Evolutionary conservation across 2,888 invertebrate genomes (phyloP), one percentile per base, ranked within the genome.

Genomic region (Leptinotarsa tumamoca): DNA sequence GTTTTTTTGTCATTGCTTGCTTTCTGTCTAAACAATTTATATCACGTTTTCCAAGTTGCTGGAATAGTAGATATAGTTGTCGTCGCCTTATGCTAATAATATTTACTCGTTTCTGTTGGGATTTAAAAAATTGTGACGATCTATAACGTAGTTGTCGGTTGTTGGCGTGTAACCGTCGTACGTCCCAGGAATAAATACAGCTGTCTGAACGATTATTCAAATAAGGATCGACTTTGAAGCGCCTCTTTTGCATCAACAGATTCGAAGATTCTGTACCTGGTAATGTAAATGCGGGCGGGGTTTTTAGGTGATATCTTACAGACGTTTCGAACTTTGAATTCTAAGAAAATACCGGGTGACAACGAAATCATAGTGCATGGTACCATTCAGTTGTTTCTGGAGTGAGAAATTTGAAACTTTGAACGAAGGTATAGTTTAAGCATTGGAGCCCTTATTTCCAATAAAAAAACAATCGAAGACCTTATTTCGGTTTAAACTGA

Each of bases 191-290:
- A 68, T 68, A 68, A 54, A 68, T 54, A 68, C 68, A 68, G 54
- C 68, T 68, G 68, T n/a, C 68, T n/a, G 27, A 54, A 54, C 51
- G 68, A 54, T 68, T 68, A 68, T 68, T 52, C 27, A 52, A 52
- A 68, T 68, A 68, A 52, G 27, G n/a, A 27, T 43, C 63, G n/a
- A 63, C 63, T 33, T 23, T 61, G 58, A 27, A 61, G 63, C n/a
- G 63, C n/a, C 13, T 43, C 2, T 43, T 43, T 63, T 18, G 17
- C 63, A n/a, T 63, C 18, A 43, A 63, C 63, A 27, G 10, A 63
- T 13, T 43, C 63, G 43, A 43, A 3, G 43, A 43, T 43, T 43
- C 10, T 43, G 43, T 43, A 3, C 43, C 43, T 43, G 43, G 43
- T 43, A 43, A 43, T 43, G 43, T 43, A 43, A 43, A 43, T 43